These are phyloP conservation scores for Sphaeramia orbicularis DNA, from an alignment of 2,797 vertebrate species.

Conservation along the genomic window DNA sequence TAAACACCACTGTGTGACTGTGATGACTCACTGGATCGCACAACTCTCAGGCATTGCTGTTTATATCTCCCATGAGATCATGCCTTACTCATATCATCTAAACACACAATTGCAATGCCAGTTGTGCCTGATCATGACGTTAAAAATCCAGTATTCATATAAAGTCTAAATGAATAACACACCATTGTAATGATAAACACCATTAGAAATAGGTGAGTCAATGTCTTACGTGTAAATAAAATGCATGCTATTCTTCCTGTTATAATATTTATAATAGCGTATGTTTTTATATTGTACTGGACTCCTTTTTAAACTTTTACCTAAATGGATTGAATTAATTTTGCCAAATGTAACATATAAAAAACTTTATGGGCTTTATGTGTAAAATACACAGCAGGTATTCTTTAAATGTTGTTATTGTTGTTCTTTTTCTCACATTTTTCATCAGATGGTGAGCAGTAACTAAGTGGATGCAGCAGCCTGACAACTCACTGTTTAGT, in stretches of 20 bases:
- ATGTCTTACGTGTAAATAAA: conserved; percentile 1
- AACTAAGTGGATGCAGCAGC: conserved; percentile 31
- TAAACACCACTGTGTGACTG: conserved; percentile 73
- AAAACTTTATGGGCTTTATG: conserved; percentile 1
- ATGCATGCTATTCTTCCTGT: neutral
- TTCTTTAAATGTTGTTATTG: conserved; percentile 2
- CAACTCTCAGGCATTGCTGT: conserved; percentile 75
- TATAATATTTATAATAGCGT: neutral
- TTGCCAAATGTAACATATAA: neutral
- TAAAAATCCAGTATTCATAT: conserved; percentile 25
- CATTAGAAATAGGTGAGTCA: conserved; percentile 1
- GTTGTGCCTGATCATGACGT: conserved; percentile 50
- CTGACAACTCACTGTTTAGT: conserved; percentile 59
- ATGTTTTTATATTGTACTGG: neutral
- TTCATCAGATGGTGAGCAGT: conserved; percentile 22
- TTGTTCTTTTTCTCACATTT: conserved; percentile 41
- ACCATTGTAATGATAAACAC: conserved; percentile 4
- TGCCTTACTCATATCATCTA: conserved; percentile 79
- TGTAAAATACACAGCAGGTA: conserved; percentile 18
- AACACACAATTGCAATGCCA: conserved; percentile 80
- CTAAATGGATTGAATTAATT: neutral
- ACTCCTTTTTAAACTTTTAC: neutral
- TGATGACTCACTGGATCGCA: conserved; percentile 80
- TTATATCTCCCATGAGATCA: conserved; percentile 84
- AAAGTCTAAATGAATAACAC: conserved; percentile 52